Evolutionary conservation across 2,113 vertebrate species (phyloP), one percentile per base, ranked within the genome.

Genomic region (Takifugu flavidus): DNA sequence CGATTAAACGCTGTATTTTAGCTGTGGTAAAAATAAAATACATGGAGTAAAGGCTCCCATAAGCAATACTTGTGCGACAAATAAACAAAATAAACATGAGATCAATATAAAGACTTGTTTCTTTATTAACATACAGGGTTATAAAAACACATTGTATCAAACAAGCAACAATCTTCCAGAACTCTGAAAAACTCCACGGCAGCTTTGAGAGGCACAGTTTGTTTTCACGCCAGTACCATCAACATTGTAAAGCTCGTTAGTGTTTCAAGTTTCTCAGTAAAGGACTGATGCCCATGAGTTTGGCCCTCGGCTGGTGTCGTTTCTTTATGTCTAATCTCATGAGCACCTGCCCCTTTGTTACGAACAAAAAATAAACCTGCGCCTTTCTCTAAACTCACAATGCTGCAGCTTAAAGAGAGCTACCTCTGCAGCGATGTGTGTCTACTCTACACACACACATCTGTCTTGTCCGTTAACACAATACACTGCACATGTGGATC

Each of bases 141-240:
- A 51, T 27, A 53, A 53, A 67, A 67, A 55, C 67, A 44, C 75
- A 53, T 59, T 28, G 13, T 29, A 46, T 63, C 28, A 73, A 71
- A 77, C 42, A 15, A 43, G 6, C 2, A 43, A 56, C 26, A 57
- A 49, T 27, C 46, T 59, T 74, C 20, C 34, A 44, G 27, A 25
- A 34, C 4, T 69, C 15, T 45, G 52, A 46, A 3, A 5, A 55
- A 46, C n/a, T 15, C n/a, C n/a, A n/a, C 15, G 2, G 56, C 65
- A 46, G 53, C 5, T 72, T 60, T 51, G 8, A 49, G 15, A 27
- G 13, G 26, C 56, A 64, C 59, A 77, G 59, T 5, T 6, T 46
- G 27, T 52, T 61, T 61, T 64, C 45, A 70, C 50, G 66, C 55
- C 47, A 49, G 31, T 20, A 65, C 49, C 29, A 49, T 47, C 14